These are phyloP conservation scores for Mastomys coucha DNA, from an alignment of 2,113 vertebrate species.

Conservation along the genomic window DNA sequence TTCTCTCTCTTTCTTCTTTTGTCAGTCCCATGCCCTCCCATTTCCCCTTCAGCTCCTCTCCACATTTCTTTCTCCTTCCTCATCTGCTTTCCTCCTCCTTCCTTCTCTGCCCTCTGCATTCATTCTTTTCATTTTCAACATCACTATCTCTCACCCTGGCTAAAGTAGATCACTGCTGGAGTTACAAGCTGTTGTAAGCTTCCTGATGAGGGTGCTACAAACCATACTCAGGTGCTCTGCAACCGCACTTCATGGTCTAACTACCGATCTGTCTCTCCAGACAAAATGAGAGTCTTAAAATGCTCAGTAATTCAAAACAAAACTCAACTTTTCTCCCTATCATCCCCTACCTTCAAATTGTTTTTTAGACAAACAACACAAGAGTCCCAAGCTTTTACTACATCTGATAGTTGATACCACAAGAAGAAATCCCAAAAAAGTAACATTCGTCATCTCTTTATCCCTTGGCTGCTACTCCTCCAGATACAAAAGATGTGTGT, in stretches of 20 bases:
- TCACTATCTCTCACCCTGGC: not conserved
- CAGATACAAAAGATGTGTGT: fast-evolving
- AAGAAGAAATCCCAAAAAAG: not conserved
- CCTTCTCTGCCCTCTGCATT: not conserved
- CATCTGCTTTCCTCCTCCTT: not conserved
- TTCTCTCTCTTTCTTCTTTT: not conserved
- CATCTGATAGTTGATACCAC: not conserved
- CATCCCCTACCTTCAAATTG: not conserved
- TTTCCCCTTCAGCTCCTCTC: not conserved
- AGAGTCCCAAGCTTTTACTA: not conserved
- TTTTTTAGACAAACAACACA: not conserved
- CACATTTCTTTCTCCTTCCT: not conserved
- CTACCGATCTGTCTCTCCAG: not conserved
- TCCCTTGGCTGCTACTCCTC: too few species aligned
- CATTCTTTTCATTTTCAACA: not conserved
- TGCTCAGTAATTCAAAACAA: not conserved
- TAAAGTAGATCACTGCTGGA: not conserved
- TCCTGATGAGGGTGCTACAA: not conserved
- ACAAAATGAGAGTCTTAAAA: not conserved
- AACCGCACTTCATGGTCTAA: not conserved
- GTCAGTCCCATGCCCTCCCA: fast-evolving
- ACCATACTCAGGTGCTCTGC: not conserved
- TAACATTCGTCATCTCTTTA: fast-evolving
- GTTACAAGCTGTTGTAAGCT: too few species aligned
- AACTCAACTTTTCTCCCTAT: not conserved